Base-by-base conservation (phyloP, 2,113 vertebrate species). In the Myocastor coypus region DNA sequence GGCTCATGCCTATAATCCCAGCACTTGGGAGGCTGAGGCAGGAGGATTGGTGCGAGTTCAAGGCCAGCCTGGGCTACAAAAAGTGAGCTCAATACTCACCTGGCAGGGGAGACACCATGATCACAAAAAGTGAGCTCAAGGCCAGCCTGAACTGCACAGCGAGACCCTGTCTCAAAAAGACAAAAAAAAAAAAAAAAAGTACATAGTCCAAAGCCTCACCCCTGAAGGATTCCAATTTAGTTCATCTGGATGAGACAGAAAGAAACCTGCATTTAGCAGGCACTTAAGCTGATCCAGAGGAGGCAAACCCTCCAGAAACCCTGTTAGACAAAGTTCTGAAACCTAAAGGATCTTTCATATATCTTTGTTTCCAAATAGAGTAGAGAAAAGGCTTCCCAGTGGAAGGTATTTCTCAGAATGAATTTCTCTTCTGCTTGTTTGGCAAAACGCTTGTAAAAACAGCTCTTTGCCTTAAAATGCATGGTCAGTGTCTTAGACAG, bases 361-460 rank as follows among this genome's bases (percentile, higher is more conserved):
- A 68, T 78, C 73, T 85, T 66, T 89, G 42, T 59, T 17, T n/a
- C 78, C 93, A 28, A 92, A 40, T 22, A 63, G 42, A 85, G 30
- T 61, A 22, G 71, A 90, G 57, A 22, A 83, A 71, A 94, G 40
- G 52, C 20, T 92, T 84, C 59, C 64, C 42, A 77, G 26, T 81
- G 86, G 42, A 7, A 77, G 73, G 22, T 80, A 71, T 66, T 94
- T 85, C 42, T 89, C 22, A 50, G 46, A 77, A 82, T 40, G 64
- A 82, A 84, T 5, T 69, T 96, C 66, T 89, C 83, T 86, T 80
- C 57, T 10, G 55, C 20, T 66, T 57, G 13, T 83, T 93, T 89
- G 34, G 24, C 64, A 80, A 61, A 57, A 92, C 80, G 28, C 52
- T 61, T 30, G 40, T 32, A 78, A 77, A 59, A 8, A 68, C 20